Conservation (phyloP, 2,797 vertebrate species). For the Poecilia gillii region DNA sequence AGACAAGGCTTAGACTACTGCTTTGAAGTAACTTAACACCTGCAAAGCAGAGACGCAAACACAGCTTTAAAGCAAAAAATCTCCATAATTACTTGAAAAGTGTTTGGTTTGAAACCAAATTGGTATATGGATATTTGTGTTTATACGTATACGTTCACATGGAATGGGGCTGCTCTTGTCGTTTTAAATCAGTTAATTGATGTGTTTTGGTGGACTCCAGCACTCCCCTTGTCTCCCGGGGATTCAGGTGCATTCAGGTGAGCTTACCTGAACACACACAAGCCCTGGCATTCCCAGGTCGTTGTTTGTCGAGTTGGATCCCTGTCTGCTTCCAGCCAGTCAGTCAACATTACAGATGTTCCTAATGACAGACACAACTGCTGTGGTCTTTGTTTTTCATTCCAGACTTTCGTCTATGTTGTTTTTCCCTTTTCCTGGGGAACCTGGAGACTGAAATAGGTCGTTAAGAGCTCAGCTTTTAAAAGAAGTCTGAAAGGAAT, state of each 20-base stretch:
- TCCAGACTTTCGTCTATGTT: constrained; percentile 39
- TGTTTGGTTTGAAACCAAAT: constrained; percentile 29
- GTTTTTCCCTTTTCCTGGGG: constrained; percentile 22
- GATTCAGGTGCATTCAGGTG: constrained; percentile 69
- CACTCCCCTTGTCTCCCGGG: constrained; percentile 47
- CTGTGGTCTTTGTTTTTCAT: constrained; percentile 60
- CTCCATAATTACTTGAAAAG: constrained; percentile 39
- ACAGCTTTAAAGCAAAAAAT: constrained; percentile 9
- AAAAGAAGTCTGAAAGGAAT: constrained; percentile 31
- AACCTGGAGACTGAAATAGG: constrained; percentile 37
- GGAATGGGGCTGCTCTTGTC: constrained; percentile 38
- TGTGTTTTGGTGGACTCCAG: constrained; percentile 43
- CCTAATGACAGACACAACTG: constrained; percentile 62
- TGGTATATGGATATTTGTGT: constrained; percentile 7
- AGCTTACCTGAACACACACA: constrained; percentile 73
- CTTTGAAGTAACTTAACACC: constrained; percentile 38
- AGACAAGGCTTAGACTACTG: constrained; percentile 33
- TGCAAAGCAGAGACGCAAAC: constrained; percentile 20
- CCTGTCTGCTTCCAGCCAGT: constrained; percentile 60
- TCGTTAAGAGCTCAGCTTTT: constrained; percentile 31
- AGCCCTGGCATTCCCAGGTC: constrained; percentile 57
- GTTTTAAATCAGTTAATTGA: constrained; percentile 55
- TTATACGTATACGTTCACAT: constrained; percentile 5
- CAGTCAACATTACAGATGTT: constrained; percentile 66
- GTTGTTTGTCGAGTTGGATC: constrained; percentile 67